Percentiles rank a stretch among this genome's conserved stretches.
Conservation (phyloP, 2,797 vertebrate genomes). For the Typhlichthys subterraneus region DNA sequence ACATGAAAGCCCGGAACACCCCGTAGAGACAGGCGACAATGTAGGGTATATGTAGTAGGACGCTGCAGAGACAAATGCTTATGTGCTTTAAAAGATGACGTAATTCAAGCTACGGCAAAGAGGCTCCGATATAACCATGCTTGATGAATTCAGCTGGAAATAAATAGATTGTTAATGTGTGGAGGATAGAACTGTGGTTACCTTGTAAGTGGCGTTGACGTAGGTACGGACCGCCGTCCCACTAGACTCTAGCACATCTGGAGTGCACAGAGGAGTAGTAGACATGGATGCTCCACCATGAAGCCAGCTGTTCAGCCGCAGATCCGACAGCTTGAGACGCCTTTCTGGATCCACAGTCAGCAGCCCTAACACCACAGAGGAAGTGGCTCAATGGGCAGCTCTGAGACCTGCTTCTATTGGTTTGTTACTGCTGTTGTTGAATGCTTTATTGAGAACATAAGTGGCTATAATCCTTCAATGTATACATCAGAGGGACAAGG, state of each 20-base stretch:
- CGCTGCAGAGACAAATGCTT: too few species aligned
- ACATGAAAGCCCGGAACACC: too few species aligned
- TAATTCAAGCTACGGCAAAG: neutral
- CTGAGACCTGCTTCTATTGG: neutral
- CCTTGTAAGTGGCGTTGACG: constrained; percentile 91
- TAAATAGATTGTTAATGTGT: neutral
- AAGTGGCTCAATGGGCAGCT: neutral
- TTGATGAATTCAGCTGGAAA: too few species aligned
- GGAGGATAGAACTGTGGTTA: constrained; percentile 33
- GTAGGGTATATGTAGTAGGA: too few species aligned
- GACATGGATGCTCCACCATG: constrained; percentile 87
- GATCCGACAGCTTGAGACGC: constrained; percentile 85
- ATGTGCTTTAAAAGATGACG: neutral
- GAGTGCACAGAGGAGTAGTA: constrained; percentile 89
- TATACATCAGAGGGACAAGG: neutral
- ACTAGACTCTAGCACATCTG: constrained; percentile 89
- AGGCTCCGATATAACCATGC: neutral
- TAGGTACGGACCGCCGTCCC: constrained; percentile 89
- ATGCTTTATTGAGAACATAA: too few species aligned
- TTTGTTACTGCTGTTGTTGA: neutral
- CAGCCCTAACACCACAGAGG: constrained; percentile 73
- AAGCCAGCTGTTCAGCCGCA: constrained; percentile 89
- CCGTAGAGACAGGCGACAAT: too few species aligned
- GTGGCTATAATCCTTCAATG: neutral
- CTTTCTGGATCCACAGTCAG: constrained; percentile 88